Base-by-base conservation (phyloP, 2,797 vertebrate genomes). In the Esox lucius region DNA sequence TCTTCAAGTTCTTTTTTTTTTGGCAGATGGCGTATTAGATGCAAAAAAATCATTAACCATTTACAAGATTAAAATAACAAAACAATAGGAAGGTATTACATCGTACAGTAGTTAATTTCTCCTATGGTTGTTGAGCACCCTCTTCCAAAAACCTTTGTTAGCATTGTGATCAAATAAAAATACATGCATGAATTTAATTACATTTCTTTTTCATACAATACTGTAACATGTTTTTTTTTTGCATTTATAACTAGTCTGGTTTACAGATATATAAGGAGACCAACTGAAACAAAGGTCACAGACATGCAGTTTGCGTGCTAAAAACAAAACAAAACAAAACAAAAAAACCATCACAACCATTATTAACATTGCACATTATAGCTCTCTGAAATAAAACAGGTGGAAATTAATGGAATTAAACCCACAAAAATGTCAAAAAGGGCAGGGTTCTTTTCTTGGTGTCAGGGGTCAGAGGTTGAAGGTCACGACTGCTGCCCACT, bases 401-500 rank as follows among this genome's bases (percentile, higher is more conserved):
- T 22, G 61, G n/a, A 62, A 77, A 42, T 68, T 70, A 84, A 81
- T 89, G 88, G 91, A 92, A 88, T 90, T 88, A 84, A 89, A 86
- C 86, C 85, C 88, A 88, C 81, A 87, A 68, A 86, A 84, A 89
- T 31, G 9, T 88, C 80, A 80, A 84, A 77, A 59, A 56, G 69
- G 76, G 72, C 19, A 11, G 33, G 15, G 76, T 77, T 81, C 62
- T 78, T 86, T 86, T 84, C 83, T 82, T 85, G 82, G 78, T 80
- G 84, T 53, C 75, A 16, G 16, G 31, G 83, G n/a, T 90, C 70
- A n/a, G 78, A 84, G 1, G 90, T 88, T 80, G 78, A 72, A 39
- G 91, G 94, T 99, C 97, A 99, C 33, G 97, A 98, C 87, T 97
- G 96, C 0, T 97, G 97, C 13, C 96, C 95, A 46, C 97, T 96